Percentiles rank a stretch among this genome's conserved stretches.
These are phyloP conservation scores for Peromyscus californicus DNA, from an alignment of 2,113 vertebrate species.

Conservation along the genomic window DNA sequence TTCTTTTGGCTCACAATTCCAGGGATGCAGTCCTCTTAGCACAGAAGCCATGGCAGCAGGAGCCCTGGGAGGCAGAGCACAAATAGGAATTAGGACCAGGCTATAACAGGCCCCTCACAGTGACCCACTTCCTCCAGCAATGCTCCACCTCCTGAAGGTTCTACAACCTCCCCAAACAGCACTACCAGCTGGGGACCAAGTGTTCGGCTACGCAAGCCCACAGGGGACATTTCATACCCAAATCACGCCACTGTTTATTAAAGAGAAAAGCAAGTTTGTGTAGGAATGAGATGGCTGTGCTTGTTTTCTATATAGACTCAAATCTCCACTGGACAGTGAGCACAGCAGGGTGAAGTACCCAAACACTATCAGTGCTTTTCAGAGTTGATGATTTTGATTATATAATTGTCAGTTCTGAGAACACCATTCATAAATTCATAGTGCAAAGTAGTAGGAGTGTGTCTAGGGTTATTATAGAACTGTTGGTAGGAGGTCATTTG, in stretches of 20 bases:
- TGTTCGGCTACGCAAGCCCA: background rate
- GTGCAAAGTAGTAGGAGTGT: background rate
- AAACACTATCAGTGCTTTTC: background rate
- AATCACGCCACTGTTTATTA: background rate
- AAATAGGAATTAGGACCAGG: background rate
- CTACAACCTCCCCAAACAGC: background rate
- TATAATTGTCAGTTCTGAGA: background rate
- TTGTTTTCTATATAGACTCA: background rate
- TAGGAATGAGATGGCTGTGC: background rate
- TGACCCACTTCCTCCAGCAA: background rate
- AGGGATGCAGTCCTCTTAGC: background rate
- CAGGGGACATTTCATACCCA: background rate
- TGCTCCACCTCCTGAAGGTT: background rate
- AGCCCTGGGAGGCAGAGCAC: background rate
- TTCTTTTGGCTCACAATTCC: background rate
- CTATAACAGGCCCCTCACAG: background rate
- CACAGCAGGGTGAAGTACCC: background rate
- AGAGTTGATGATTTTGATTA: background rate
- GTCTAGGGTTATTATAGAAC: background rate
- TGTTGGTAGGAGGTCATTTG: background rate
- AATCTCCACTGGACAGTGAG: background rate
- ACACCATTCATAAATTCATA: background rate
- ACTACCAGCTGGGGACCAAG: background rate
- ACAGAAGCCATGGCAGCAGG: background rate
- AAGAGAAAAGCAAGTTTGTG: background rate